Evolutionary conservation across 2,888 invertebrate species (phyloP).

Genomic region (Amphipyra tragopoginis): DNA sequence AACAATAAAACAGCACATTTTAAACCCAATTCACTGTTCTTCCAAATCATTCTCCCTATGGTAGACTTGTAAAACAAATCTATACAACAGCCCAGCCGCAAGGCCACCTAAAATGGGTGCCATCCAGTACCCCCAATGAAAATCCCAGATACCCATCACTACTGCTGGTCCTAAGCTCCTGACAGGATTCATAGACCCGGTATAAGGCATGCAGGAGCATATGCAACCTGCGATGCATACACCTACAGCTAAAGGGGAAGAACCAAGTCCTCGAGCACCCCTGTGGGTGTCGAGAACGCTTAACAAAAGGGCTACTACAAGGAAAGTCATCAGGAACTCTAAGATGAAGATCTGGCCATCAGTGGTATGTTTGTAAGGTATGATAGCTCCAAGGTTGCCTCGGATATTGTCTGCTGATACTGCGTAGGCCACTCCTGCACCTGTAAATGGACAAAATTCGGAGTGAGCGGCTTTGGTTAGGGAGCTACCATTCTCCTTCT

Average conservation of each 20-base stretch:
- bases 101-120: conserved; percentile 61
- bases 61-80: conserved; percentile 38
- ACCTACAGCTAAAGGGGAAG: conserved; percentile 63
- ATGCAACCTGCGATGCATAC: conserved; percentile 60
- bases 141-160: conserved; percentile 53
- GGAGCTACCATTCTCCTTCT: too few species aligned
- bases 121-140: conserved; percentile 62
- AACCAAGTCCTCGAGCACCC: conserved; percentile 61
- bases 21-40: conserved; percentile 2
- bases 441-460: conserved; percentile 40
- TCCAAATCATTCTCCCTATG: neutral
- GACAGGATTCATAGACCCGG: conserved; percentile 60
- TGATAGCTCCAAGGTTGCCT: conserved; percentile 47
- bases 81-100: conserved; percentile 60
- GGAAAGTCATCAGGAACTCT: conserved; percentile 63
- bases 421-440: conserved; percentile 56
- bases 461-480: neutral
- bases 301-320: conserved; percentile 58
- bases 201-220: conserved; percentile 58
- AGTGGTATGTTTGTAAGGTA: conserved; percentile 41
- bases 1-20: neutral
- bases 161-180: conserved; percentile 60
- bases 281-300: conserved; percentile 56
- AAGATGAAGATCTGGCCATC: conserved; percentile 45
- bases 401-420: conserved; percentile 44